A percentile compares a stretch with the other conserved stretches of the same genome.
Conservation (phyloP, 2,888 invertebrate genomes). For the Rhaphigaster nebulosa region DNA sequence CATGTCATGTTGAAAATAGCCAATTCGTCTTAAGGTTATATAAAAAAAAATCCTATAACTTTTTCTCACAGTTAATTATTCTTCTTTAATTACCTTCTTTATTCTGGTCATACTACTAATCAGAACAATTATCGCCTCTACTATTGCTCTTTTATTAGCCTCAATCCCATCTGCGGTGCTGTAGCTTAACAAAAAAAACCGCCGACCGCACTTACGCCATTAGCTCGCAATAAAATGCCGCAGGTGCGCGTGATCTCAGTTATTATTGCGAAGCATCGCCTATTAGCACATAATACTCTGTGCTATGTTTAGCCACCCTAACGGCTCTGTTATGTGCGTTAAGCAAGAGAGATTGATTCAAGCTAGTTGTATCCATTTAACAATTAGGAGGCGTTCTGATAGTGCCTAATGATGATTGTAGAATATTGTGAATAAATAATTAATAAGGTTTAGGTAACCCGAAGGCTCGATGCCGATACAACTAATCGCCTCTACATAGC, state of each 20-base stretch:
- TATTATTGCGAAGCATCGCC: conserved; percentile 13
- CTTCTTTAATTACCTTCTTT: neutral
- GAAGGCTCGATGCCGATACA: too few species aligned
- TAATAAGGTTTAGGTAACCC: neutral
- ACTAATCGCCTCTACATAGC: too few species aligned
- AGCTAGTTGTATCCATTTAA: neutral
- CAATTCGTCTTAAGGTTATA: too few species aligned
- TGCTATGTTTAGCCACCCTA: neutral
- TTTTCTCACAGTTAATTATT: neutral
- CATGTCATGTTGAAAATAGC: too few species aligned
- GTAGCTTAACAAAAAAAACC: neutral
- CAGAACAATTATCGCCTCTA: neutral
- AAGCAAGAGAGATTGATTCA: neutral
- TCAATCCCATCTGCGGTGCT: neutral
- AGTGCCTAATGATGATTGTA: neutral
- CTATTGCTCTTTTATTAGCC: neutral
- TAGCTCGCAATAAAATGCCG: neutral
- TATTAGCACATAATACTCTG: conserved; percentile 13
- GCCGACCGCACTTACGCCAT: neutral
- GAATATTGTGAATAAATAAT: neutral
- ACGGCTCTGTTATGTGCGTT: neutral
- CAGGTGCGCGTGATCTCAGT: conserved; percentile 36
- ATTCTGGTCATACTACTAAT: neutral
- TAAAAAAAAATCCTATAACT: too few species aligned
- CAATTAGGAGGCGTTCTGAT: neutral